Conservation (phyloP, 2,797 vertebrate genomes). For the Anguilla anguilla region DNA sequence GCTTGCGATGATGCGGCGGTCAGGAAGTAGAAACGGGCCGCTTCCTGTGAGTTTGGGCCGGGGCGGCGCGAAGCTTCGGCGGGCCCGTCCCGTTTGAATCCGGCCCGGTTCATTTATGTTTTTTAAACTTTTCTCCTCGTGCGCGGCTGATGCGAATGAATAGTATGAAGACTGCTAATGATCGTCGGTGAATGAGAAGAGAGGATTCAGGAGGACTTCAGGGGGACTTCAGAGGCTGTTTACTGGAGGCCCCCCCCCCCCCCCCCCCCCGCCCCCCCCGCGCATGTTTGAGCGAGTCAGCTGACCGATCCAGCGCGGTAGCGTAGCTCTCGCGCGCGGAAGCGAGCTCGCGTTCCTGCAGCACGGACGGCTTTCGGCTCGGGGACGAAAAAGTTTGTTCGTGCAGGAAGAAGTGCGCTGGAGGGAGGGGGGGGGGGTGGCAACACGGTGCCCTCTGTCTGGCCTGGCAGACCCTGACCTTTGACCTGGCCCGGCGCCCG, state of each 20-base stretch:
- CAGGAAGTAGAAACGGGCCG: neutral
- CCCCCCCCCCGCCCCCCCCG: too few species aligned
- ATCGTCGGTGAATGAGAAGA: neutral
- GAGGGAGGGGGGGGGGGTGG: neutral
- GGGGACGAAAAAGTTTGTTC: slow-evolving; percentile 22
- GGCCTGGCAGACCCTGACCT: slow-evolving; percentile 48
- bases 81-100: neutral
- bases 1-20: neutral
- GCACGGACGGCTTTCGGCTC: neutral
- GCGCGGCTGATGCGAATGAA: neutral
- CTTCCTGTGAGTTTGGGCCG: neutral
- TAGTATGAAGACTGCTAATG: neutral
- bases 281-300: slow-evolving; percentile 15
- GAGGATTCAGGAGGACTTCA: neutral
- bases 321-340: neutral
- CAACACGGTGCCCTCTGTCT: slow-evolving; percentile 31
- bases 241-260: neutral
- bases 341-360: slow-evolving; percentile 10
- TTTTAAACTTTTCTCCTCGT: neutral
- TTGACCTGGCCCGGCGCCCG: slow-evolving; percentile 32
- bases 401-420: neutral
- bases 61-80: neutral
- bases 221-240: neutral
- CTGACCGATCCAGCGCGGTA: neutral
- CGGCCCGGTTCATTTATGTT: neutral